Conservation (phyloP, 2,797 vertebrate genomes). For the Schizothorax lantsangensis region DNA sequence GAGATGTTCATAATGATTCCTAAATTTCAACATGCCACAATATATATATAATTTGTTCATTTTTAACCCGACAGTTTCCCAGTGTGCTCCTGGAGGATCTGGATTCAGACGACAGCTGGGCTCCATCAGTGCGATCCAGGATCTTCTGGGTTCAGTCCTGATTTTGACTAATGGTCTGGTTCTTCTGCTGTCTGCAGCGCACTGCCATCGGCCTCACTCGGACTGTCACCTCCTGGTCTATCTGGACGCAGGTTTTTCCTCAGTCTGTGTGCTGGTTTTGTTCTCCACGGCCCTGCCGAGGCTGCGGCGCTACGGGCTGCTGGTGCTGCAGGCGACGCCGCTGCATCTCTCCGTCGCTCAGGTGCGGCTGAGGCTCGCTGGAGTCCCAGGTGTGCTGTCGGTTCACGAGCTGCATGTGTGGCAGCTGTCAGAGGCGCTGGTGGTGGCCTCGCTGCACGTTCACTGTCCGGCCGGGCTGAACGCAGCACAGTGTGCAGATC, state of each 20-base stretch:
- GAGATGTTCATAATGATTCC: too few relatives aligned
- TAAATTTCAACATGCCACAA: neutral
- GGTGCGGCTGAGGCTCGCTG: constrained; percentile 64
- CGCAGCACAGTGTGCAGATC: constrained; percentile 62
- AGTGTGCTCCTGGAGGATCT: neutral
- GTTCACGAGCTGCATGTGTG: constrained; percentile 82
- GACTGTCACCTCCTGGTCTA: constrained; percentile 67
- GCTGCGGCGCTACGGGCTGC: constrained; percentile 68
- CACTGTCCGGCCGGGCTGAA: constrained; percentile 64
- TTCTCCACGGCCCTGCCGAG: constrained; percentile 64
- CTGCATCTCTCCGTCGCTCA: constrained; percentile 66
- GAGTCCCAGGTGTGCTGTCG: constrained; percentile 73
- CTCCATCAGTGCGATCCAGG: constrained; percentile 51
- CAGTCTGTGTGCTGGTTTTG: constrained; percentile 68
- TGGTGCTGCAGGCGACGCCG: constrained; percentile 77
- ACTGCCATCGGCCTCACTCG: constrained; percentile 55
- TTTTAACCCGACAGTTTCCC: neutral
- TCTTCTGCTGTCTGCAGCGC: constrained; percentile 61
- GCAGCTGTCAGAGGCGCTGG: constrained; percentile 71
- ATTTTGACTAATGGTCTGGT: constrained; percentile 70
- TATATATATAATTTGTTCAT: neutral
- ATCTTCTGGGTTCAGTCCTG: constrained; percentile 68
- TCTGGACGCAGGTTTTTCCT: constrained; percentile 74
- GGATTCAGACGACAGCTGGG: neutral
- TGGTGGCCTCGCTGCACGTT: constrained; percentile 79